A percentile compares a stretch with the other conserved stretches of the same genome.
These are phyloP conservation scores for Intoshia linei DNA, from an alignment of 1,140 invertebrate genomes.

Conservation along the genomic window DNA sequence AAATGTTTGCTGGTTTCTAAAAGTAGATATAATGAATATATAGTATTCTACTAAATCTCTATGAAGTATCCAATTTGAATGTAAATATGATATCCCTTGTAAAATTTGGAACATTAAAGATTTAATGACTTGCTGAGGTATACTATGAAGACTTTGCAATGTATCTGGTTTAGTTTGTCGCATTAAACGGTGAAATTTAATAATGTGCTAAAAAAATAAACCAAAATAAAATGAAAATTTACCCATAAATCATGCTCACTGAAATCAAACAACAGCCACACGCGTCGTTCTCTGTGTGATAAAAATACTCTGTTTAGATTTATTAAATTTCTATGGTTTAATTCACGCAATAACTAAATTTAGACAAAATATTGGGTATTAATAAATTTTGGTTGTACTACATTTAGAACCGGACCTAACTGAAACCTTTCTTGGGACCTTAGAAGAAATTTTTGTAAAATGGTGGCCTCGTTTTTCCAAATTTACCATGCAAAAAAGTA, in stretches of 20 bases:
- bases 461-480: no score
- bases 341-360: conserved; percentile 56
- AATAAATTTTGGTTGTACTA: no score
- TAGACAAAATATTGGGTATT: no score
- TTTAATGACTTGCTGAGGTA: conserved; percentile 52
- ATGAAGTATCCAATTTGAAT: conserved; percentile 96
- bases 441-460: no score
- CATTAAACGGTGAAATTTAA: conserved; percentile 87
- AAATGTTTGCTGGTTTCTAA: conserved; percentile 89
- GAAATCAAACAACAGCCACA: conserved; percentile 91
- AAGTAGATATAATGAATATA: conserved; percentile 9
- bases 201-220: conserved; percentile 44
- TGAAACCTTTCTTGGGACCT: no score
- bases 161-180: no score
- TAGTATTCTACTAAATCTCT: conserved; percentile 47
- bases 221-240: conserved; percentile 7
- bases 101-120: conserved; percentile 87
- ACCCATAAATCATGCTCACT: conserved; percentile 94
- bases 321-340: conserved; percentile 90
- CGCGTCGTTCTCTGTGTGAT: conserved; percentile 76
- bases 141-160: conserved; percentile 73
- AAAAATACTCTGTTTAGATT: conserved; percentile 74
- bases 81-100: conserved; percentile 92
- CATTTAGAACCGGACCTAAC: no score
- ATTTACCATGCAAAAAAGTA: no score